Evolutionary conservation across 2,797 vertebrate genomes (phyloP).

Genomic region (Chelon auratus): DNA sequence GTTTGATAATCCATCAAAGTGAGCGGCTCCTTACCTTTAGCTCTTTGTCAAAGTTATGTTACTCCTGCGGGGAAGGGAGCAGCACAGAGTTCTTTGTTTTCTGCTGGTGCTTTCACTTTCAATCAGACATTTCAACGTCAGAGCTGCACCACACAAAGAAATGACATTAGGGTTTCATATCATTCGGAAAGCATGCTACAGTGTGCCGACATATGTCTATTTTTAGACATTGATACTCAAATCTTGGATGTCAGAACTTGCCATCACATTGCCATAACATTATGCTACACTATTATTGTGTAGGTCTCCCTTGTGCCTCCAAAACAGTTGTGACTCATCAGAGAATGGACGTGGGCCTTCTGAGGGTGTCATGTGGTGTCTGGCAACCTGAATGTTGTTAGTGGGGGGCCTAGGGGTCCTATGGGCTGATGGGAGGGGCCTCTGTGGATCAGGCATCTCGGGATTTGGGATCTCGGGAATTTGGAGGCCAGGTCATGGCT

Average conservation of each 20-base stretch:
- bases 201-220: background rate
- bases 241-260: background rate
- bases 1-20: conserved; percentile 25
- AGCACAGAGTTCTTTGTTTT: background rate
- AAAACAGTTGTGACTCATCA: too few species aligned
- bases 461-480: too few species aligned
- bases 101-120: conserved; percentile 7
- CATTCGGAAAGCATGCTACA: background rate
- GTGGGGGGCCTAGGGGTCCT: too few species aligned
- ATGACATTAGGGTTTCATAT: background rate
- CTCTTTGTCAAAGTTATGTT: conserved; percentile 24
- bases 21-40: background rate
- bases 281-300: too few species aligned
- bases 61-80: background rate
- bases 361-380: too few species aligned
- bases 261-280: too few species aligned
- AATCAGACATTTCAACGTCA: conserved; percentile 15
- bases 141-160: background rate
- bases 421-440: too few species aligned
- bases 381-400: too few species aligned
- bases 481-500: too few species aligned
- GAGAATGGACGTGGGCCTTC: too few species aligned
- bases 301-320: too few species aligned
- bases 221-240: background rate
- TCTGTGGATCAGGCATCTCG: too few species aligned